Percentiles rank a stretch among this genome's conserved stretches.
phyloP scores from a whole-genome alignment of 2,797 vertebrate species.

The Dendrocincla tyrannina region DNA sequence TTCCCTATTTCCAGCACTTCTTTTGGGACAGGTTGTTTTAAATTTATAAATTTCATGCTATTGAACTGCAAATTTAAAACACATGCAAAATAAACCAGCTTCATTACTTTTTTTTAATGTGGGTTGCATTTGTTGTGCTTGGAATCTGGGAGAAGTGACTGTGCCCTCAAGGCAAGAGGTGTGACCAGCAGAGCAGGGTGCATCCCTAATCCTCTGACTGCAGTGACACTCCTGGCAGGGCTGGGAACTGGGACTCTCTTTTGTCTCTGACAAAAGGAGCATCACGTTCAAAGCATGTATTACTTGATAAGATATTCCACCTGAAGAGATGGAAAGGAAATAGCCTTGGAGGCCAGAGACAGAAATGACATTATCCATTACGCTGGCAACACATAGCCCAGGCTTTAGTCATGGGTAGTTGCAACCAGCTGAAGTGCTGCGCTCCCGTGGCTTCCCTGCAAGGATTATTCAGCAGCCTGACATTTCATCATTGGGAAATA shows the following conservation, averaged over 20 bases:
- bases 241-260: not conserved
- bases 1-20: not conserved
- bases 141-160: not conserved
- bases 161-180: not conserved
- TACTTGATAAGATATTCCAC: constrained; percentile 11
- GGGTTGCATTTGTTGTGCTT: not conserved
- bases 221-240: not conserved
- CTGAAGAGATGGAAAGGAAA: not conserved
- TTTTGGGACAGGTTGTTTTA: not conserved
- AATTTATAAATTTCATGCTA: not conserved
- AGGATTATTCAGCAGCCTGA: constrained; percentile 29
- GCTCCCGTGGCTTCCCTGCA: not conserved
- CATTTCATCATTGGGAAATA: not conserved
- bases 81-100: not conserved
- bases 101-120: accelerated
- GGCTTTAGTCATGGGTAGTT: constrained; percentile 28
- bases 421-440: not conserved
- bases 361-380: constrained; percentile 8
- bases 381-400: not conserved
- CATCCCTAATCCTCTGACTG: not conserved
- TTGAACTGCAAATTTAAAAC: not conserved
- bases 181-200: not conserved
- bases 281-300: not conserved
- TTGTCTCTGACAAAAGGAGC: not conserved
- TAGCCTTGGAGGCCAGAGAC: not conserved